These are phyloP conservation scores for Drosophila ananassae DNA, from an alignment of 1,140 invertebrate genomes.

Conservation along the genomic window DNA sequence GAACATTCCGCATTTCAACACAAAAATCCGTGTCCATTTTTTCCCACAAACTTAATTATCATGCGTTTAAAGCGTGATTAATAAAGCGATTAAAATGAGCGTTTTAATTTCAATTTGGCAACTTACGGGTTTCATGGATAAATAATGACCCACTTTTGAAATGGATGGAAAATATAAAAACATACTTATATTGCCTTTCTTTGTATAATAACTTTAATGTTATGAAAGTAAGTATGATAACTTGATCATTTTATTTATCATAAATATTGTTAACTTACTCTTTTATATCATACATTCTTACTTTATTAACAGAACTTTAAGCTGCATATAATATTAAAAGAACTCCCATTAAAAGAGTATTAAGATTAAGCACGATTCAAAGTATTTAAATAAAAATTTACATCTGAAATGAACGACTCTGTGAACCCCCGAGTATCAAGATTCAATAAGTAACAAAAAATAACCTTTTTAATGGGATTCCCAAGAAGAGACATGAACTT, in stretches of 20 bases:
- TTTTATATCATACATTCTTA: too few relatives aligned
- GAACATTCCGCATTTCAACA: background rate
- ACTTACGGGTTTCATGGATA: background rate
- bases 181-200: too few relatives aligned
- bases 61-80: conserved; percentile 1
- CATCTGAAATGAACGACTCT: background rate
- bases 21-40: background rate
- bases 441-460: background rate
- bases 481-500: background rate
- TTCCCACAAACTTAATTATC: background rate
- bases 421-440: background rate
- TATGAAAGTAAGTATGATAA: too few relatives aligned
- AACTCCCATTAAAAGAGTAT: background rate
- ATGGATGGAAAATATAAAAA: too few relatives aligned
- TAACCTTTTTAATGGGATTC: background rate
- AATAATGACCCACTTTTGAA: background rate
- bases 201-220: too few relatives aligned
- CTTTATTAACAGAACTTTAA: too few relatives aligned
- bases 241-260: too few relatives aligned
- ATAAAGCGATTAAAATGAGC: background rate
- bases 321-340: too few relatives aligned
- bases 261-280: too few relatives aligned
- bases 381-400: background rate
- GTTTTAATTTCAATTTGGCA: background rate
- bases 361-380: background rate